Evolutionary conservation across 2,113 vertebrate genomes (phyloP), one percentile per base, ranked within the genome.

Genomic region (Opisthocomus hoazin): DNA sequence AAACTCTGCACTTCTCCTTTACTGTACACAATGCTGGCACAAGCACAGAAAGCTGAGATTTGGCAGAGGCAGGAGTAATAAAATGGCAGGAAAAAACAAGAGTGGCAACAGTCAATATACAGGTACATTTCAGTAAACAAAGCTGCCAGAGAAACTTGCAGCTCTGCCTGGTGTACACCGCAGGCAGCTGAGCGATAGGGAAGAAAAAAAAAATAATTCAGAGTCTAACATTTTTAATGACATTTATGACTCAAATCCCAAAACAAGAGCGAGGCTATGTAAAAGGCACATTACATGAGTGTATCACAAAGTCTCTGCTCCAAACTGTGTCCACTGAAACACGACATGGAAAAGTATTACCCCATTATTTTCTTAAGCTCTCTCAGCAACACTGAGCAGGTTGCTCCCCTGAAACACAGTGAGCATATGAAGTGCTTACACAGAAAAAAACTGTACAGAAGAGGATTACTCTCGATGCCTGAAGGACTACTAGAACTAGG

Each of bases 151-250:
- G 58, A 43, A 65, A 60, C 14, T 1, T 11, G 7, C 6, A 1
- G 3, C 15, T 58, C 64, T 70, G 77, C 18, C 50, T 37, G 9
- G 1, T 3, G 8, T 7, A 17, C 8, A 0, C 43, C 50, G 48
- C 51, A 54, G 46, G 53, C 34, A 87, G 56, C 41, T 19, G 22
- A 29, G 46, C 45, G 41, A 36, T 23, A 66, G 3, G 22, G 18
- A 9, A 39, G n/a, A 46, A 68, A 16, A n/a, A 19, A 30, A 56
- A 58, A 60, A 61, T 34, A n/a, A 46, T 20, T 45, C 46, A 45
- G 43, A 70, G 24, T 29, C 39, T 60, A 56, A 46, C 57, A 53
- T 60, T 74, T 39, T 8, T 3, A 57, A 77, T 43, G 10, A 32
- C 18, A 48, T 51, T 77, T 51, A 36, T 51, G 8, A 46, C 37